These are phyloP conservation scores for Tokudaia tokunoshimensis DNA, from an alignment of 2,797 vertebrate genomes.

Conservation along the genomic window DNA sequence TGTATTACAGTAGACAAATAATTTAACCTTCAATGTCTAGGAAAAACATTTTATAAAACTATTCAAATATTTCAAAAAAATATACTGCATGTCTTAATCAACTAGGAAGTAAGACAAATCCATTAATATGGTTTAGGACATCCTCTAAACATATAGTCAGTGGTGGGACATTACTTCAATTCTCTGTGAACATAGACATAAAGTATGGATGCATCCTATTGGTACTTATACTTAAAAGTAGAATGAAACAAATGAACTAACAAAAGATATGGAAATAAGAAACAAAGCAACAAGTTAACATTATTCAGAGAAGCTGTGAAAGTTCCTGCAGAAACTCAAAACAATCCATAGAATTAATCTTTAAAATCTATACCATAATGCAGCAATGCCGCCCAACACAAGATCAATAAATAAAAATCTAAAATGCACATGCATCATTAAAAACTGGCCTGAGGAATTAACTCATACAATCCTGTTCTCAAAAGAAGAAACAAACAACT, in stretches of 20 bases:
- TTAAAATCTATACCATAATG: conserved; percentile 18
- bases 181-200: neutral
- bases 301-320: neutral
- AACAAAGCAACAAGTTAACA: neutral
- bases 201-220: neutral
- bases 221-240: conserved; percentile 8
- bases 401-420: neutral
- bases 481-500: conserved; percentile 18
- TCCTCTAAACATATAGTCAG: neutral
- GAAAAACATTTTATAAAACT: neutral
- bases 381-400: neutral
- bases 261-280: neutral
- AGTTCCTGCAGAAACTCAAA: neutral
- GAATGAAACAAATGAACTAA: neutral
- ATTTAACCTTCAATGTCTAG: neutral
- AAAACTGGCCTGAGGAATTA: conserved; percentile 26
- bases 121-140: neutral
- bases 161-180: neutral
- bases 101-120: neutral
- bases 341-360: neutral
- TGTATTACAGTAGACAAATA: neutral
- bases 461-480: neutral
- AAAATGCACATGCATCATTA: neutral
- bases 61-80: conserved; percentile 49
- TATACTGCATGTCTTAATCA: neutral